Conservation (phyloP, 2,888 invertebrate species). For the Carcina quercana region DNA sequence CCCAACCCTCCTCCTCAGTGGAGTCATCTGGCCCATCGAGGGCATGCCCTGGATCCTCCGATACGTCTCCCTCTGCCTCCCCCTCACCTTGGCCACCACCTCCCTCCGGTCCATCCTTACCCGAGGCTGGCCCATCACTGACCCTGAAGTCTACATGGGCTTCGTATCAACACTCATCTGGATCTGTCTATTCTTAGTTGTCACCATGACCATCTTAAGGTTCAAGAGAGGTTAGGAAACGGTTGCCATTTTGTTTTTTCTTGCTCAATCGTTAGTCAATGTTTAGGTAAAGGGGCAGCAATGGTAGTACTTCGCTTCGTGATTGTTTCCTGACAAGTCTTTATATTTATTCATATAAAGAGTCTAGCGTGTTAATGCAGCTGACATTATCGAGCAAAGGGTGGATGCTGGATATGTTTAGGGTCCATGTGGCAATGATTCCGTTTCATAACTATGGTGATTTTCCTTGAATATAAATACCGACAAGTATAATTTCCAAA, state of each 20-base stretch:
- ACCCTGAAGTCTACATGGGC: conserved; percentile 90
- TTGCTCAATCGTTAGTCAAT: conserved; percentile 12
- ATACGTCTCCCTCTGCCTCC: conserved; percentile 88
- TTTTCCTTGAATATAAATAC: too few species aligned
- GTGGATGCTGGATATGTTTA: too few species aligned
- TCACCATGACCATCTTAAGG: conserved; percentile 86
- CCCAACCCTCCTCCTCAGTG: conserved; percentile 92
- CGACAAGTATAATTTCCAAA: too few species aligned
- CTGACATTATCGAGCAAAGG: too few species aligned
- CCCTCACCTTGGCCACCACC: conserved; percentile 94
- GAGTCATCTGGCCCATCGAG: conserved; percentile 97
- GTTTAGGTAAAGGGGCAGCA: conserved; percentile 7
- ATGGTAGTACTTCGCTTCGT: conserved; percentile 2
- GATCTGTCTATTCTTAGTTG: conserved; percentile 87
- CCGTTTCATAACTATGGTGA: too few species aligned
- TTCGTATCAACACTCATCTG: conserved; percentile 89
- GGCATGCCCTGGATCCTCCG: conserved; percentile 92
- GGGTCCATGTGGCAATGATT: too few species aligned
- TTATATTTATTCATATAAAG: too few species aligned
- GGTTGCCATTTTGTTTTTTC: background rate
- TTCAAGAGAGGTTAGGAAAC: conserved; percentile 82
- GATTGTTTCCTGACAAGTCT: too few species aligned
- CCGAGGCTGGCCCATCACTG: conserved; percentile 88
- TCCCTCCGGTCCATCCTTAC: conserved; percentile 90
- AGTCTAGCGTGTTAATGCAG: too few species aligned